These are phyloP conservation scores for Dasypogon diadema DNA, from an alignment of 2,888 invertebrate species.

Conservation along the genomic window DNA sequence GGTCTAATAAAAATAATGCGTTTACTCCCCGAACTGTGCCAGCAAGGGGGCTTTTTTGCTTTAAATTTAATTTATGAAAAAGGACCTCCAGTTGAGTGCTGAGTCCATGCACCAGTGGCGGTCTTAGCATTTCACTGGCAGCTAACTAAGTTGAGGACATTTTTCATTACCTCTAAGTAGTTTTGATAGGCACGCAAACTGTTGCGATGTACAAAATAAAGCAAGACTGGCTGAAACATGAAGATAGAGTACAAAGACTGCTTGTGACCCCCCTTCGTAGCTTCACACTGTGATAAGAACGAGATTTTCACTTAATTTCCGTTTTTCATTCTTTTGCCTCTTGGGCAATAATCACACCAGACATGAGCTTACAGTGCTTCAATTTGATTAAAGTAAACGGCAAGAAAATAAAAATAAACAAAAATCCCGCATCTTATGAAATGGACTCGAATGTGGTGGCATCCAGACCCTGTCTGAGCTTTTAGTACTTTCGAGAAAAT, in stretches of 20 bases:
- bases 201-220: constrained; percentile 23
- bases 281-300: constrained; percentile 21
- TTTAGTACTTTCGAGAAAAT: constrained; percentile 31
- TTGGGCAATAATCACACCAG: not conserved
- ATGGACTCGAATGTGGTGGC: constrained; percentile 15
- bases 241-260: constrained; percentile 3
- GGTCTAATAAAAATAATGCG: constrained; percentile 39
- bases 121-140: constrained; percentile 26
- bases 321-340: not conserved
- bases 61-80: constrained; percentile 33
- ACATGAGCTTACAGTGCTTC: constrained; percentile 26
- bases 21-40: not conserved
- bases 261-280: not conserved
- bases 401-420: not conserved
- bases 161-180: constrained; percentile 51
- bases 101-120: constrained; percentile 36
- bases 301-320: constrained; percentile 33
- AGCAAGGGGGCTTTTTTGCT: constrained; percentile 13
- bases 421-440: constrained; percentile 16
- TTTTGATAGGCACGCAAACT: constrained; percentile 45
- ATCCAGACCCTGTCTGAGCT: constrained; percentile 16
- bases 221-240: not conserved
- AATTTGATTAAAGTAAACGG: constrained; percentile 33
- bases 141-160: constrained; percentile 45
- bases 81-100: constrained; percentile 42